Evolutionary conservation across 92 coral and sea anemone species (phyloP).

Genomic region (Plumapathes pennacea): DNA sequence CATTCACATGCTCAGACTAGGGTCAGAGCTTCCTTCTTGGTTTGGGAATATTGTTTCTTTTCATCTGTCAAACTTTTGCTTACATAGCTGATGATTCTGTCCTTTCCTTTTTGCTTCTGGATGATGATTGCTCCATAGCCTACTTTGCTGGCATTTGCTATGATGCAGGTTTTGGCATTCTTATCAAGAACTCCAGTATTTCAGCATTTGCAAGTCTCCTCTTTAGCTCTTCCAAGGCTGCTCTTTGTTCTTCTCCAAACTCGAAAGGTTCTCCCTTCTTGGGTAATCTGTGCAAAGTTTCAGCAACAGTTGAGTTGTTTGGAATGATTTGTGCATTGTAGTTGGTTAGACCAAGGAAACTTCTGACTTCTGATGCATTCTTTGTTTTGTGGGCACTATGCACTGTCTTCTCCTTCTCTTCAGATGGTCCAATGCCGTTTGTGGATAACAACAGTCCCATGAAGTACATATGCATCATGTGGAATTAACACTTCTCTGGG

Average conservation of each 20-base stretch:
- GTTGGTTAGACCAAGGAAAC: conserved; percentile 7
- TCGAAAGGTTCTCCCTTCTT: background rate
- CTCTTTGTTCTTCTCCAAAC: background rate
- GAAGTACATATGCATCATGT: conserved; percentile 42
- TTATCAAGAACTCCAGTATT: background rate
- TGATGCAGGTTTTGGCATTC: conserved; percentile 21
- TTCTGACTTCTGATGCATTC: conserved; percentile 36
- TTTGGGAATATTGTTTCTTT: no score
- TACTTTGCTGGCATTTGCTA: conserved; percentile 30
- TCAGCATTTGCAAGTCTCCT: background rate
- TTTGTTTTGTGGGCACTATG: conserved; percentile 27
- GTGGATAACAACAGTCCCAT: conserved; percentile 31
- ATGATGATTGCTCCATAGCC: conserved; percentile 9
- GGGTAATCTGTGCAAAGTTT: conserved; percentile 1
- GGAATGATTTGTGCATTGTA: background rate
- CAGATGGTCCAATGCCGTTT: conserved; percentile 51
- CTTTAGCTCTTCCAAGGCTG: background rate
- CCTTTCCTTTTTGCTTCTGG: background rate
- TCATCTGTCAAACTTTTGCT: background rate
- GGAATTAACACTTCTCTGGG: conserved; percentile 14
- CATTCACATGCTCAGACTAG: no score
- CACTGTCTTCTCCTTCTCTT: conserved; percentile 48
- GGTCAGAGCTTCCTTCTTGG: no score
- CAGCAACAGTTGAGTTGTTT: background rate
- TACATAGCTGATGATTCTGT: conserved; percentile 1